Evolutionary conservation across 2,113 vertebrate species (phyloP).

Genomic region (Oreochromis niloticus): DNA sequence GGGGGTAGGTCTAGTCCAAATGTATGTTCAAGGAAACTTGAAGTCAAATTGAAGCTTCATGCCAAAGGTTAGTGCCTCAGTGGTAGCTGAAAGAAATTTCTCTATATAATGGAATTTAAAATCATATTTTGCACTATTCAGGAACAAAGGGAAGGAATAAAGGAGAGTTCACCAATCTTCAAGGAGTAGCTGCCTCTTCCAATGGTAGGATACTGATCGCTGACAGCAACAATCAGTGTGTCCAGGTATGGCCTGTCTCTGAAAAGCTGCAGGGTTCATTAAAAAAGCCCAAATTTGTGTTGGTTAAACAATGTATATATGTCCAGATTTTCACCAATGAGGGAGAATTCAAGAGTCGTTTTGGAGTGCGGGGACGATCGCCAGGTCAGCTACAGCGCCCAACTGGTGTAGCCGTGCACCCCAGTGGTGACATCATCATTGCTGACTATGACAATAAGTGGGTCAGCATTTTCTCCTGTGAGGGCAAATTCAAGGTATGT

Average conservation of each 20-base stretch:
- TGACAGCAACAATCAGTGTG: conserved; percentile 98
- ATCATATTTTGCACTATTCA: conserved; percentile 24
- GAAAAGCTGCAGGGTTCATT: background rate
- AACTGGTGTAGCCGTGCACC: conserved; percentile 94
- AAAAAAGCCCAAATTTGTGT: accelerated
- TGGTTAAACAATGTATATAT: accelerated
- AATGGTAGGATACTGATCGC: conserved; percentile 89
- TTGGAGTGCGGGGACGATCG: conserved; percentile 90
- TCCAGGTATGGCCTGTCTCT: conserved; percentile 79
- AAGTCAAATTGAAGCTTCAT: background rate
- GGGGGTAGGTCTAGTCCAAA: accelerated
- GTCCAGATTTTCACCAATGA: conserved; percentile 91
- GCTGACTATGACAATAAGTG: conserved; percentile 99
- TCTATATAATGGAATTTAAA: background rate
- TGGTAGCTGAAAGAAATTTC: background rate
- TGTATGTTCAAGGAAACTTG: background rate
- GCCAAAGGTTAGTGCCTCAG: background rate
- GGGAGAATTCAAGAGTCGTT: conserved; percentile 92
- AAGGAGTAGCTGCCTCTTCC: conserved; percentile 90
- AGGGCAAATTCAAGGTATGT: conserved; percentile 94
- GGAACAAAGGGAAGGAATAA: conserved; percentile 98
- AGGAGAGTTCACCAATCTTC: conserved; percentile 98
- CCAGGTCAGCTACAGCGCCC: conserved; percentile 93
- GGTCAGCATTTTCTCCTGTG: conserved; percentile 97
- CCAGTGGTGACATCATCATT: conserved; percentile 94